Base-by-base conservation (phyloP, 2,888 invertebrate genomes). In the Lepidochitona cinerea region DNA sequence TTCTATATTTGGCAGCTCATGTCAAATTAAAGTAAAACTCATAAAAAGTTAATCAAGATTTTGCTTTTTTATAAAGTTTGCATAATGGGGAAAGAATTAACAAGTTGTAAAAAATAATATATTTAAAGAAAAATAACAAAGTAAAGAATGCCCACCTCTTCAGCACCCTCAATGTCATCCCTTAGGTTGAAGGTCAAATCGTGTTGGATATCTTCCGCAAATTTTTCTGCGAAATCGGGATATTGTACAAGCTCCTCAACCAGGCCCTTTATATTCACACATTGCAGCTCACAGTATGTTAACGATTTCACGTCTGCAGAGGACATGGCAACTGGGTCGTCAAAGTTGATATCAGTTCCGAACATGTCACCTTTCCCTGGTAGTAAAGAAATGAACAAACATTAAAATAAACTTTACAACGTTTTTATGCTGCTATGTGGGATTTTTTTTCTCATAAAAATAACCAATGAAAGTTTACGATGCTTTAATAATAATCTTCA, bases 221-320 rank as follows among this genome's bases (percentile, higher is more conserved):
- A 98, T 90, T 97, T 96, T 87, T 96, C 96, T 86, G 97, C 97
- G 90, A 97, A 98, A 90, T 98, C 97, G 0, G 97, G 97, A 90
- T 98, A 98, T 0, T 97, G 92, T 1, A 96, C 93, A 23, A 98
- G 92, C 0, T 96, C 96, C 83, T 97, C 97, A 18, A 96, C 95
- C 68, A 98, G 92, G 0, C 97, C 97, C 78, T 94, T 79, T 93
- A 97, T 96, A 91, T 96, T 94, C 81, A 98, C 95, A 91, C 97
- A 96, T 92, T 98, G 97, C 75, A 98, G 93, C 92, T 98, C 98
- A 91, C 98, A 98, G 92, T 98, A 98, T 59, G 98, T 98, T 71
- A 98, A 93, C 49, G 97, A 97, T 92, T 96, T 95, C 41, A 98
- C 97, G 90, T 98, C 97, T 91, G 97, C 97, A 91, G 96, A 96